Percentiles rank a stretch among this genome's conserved stretches.
Evolutionary conservation across 2,113 vertebrate species (phyloP).

Genomic region (Condylura cristata): DNA sequence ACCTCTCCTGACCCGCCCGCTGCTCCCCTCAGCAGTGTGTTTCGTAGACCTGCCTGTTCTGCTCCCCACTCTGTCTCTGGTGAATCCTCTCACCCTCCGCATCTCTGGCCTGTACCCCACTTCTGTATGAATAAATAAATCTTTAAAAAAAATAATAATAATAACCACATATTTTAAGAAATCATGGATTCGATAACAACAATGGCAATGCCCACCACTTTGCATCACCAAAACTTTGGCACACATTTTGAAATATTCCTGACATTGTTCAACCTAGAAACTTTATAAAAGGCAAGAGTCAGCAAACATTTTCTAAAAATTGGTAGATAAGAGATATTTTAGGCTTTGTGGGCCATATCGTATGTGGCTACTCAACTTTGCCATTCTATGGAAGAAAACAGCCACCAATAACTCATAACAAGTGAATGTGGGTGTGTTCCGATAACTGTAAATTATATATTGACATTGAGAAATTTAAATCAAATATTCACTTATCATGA

Average conservation of each 20-base stretch:
- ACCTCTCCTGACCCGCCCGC: too few species aligned
- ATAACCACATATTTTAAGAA: constrained; percentile 1
- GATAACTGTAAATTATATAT: not conserved
- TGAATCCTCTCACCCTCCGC: too few species aligned
- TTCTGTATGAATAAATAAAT: too few species aligned
- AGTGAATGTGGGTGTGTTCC: not conserved
- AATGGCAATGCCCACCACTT: not conserved
- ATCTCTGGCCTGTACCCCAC: too few species aligned
- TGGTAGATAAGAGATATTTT: not conserved
- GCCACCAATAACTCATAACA: not conserved
- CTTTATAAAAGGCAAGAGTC: not conserved
- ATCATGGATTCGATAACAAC: not conserved
- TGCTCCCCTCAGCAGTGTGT: too few species aligned
- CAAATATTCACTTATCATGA: not conserved
- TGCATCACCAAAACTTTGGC: not conserved
- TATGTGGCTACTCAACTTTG: not conserved
- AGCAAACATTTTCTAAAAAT: not conserved
- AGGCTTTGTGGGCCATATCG: not conserved
- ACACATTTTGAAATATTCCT: not conserved
- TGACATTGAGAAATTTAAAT: not conserved
- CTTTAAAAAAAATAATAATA: too few species aligned
- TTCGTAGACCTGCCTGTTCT: too few species aligned
- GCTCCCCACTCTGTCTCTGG: too few species aligned
- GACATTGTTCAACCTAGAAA: not conserved
- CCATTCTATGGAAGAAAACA: not conserved